Evolutionary conservation across 2,888 invertebrate species (phyloP).

Genomic region (Craniophora ligustri): DNA sequence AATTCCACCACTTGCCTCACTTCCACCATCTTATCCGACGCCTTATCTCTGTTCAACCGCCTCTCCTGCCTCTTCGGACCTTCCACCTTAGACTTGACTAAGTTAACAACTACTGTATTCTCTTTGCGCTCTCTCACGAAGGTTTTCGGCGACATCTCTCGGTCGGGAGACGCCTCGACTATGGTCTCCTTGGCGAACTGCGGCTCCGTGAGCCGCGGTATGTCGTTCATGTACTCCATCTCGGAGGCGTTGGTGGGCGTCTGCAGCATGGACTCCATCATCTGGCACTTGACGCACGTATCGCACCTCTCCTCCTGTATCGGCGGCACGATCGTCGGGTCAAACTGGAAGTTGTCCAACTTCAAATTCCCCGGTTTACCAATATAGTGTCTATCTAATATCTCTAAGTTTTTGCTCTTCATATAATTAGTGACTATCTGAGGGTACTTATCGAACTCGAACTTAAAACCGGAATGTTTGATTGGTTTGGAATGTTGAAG

Average conservation of each 20-base stretch:
- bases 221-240: slow-evolving; percentile 87
- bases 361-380: slow-evolving; percentile 88
- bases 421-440: slow-evolving; percentile 93
- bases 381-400: slow-evolving; percentile 88
- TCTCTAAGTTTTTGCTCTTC: slow-evolving; percentile 92
- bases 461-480: slow-evolving; percentile 92
- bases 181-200: slow-evolving; percentile 78
- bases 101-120: slow-evolving; percentile 82
- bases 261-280: slow-evolving; percentile 89
- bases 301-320: slow-evolving; percentile 86
- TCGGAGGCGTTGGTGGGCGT: slow-evolving; percentile 94
- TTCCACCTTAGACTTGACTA: slow-evolving; percentile 31
- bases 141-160: slow-evolving; percentile 75
- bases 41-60: slow-evolving; percentile 47
- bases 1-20: slow-evolving; percentile 87
- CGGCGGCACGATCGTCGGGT: slow-evolving; percentile 81
- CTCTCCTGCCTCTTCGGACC: slow-evolving; percentile 46
- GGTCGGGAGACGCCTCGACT: slow-evolving; percentile 50
- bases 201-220: slow-evolving; percentile 77
- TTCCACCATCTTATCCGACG: slow-evolving; percentile 56
- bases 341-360: slow-evolving; percentile 86
- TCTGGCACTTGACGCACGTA: slow-evolving; percentile 85
- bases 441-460: slow-evolving; percentile 92
- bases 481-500: slow-evolving; percentile 89
- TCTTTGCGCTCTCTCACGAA: slow-evolving; percentile 79